Base-by-base conservation (phyloP, 2,113 vertebrate species). In the Saccopteryx bilineata region DNA sequence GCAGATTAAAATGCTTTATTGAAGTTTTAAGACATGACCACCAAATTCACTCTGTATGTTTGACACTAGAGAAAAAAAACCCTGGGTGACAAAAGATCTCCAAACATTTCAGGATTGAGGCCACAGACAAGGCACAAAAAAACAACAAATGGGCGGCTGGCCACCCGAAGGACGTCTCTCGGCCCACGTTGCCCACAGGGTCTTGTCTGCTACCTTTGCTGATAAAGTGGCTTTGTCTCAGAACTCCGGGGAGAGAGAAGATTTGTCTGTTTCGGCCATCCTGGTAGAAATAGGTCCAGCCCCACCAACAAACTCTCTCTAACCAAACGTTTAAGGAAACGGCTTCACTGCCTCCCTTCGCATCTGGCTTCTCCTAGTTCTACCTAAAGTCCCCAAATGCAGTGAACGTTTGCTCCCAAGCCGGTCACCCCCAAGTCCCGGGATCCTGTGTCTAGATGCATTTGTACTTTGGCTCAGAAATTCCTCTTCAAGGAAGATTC, bases 1-100 rank as follows among this genome's bases (percentile, higher is more conserved):
- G 48, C 68, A 79, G 56, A 63, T 88, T 71, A 82, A 87, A 96
- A 93, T 56, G 65, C 84, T 98, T 97, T 96, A 96, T 96, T 97
- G 82, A n/a, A 21, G 46, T 75, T 88, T 88, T 86, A 72, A 95
- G 94, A 92, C 56, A 76, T 87, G 26, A 95, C 95, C 96, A 83
- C 12, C 23, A 93, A 76, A 91, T 80, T 74, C 63, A 89, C 79
- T 88, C 58, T 31, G 26, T 80, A 71, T n/a, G 48, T 96, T 10
- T 50, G 76, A 88, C 21, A 80, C 19, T 9, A n/a, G 28, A 54
- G 60, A 14, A 39, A 75, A 21, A 71, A 31, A 60, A 10, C 23
- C 63, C 82, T 4, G 26, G 60, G 88, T 39, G 39, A 39, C 78
- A 54, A 95, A 52, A 87, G 83, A 23, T 72, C 88, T 18, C 69